These are phyloP conservation scores for Lepidochitona cinerea DNA, from an alignment of 2,888 invertebrate species.

Conservation along the genomic window DNA sequence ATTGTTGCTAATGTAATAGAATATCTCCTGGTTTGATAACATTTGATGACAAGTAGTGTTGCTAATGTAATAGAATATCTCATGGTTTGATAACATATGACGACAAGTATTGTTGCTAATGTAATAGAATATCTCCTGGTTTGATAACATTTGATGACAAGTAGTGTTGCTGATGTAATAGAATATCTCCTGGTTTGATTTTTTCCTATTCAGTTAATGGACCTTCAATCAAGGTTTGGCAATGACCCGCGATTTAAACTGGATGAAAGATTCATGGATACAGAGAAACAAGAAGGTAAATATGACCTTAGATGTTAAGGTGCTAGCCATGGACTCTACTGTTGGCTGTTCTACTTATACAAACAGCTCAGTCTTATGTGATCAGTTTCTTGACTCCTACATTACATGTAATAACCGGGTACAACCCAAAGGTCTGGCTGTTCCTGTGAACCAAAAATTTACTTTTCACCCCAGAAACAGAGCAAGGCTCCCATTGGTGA, in stretches of 20 bases:
- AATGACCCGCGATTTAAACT: conserved; percentile 84
- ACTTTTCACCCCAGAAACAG: no score
- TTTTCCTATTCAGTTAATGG: conserved; percentile 75
- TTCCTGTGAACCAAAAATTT: no score
- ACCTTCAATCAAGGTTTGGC: conserved; percentile 81
- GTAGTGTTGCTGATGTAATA: background rate
- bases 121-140: background rate
- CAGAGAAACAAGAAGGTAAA: conserved; percentile 38
- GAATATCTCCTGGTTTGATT: background rate
- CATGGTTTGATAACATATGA: no score
- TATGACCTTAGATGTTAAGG: no score
- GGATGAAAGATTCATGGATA: conserved; percentile 79
- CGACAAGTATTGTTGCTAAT: no score
- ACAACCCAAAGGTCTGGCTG: no score
- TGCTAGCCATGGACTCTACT: no score
- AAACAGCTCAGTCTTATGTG: no score
- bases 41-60: background rate
- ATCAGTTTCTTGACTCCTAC: no score
- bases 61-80: background rate
- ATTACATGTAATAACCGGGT: no score
- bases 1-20: background rate
- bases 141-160: background rate
- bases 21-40: background rate
- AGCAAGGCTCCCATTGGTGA: no score
- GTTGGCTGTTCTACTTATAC: no score